Base-by-base conservation (phyloP, 2,888 invertebrate genomes). In the Loripinus fragilis region DNA sequence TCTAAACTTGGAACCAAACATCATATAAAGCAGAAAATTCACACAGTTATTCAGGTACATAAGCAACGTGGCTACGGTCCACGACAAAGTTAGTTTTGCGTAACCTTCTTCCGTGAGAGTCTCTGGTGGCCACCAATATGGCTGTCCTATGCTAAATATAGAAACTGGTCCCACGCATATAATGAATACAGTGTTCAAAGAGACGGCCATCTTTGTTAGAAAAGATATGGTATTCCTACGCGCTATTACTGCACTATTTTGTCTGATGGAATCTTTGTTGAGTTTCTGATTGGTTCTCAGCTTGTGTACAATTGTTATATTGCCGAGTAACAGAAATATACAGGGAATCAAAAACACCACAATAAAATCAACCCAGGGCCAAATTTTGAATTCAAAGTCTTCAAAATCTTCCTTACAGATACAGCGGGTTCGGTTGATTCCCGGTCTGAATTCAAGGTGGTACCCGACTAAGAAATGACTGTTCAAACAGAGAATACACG, bases 21-120 rank as follows among this genome's bases (percentile, higher is more conserved):
- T 35, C 2, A 41, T 64, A 45, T 71, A 71, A 30, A 71, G 23
- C 23, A 71, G 23, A 42, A 71, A 71, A 25, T 71, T 71, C 8
- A 71, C 38, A 25, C 38, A 8, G 52, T 71, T 64, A 45, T 71
- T 71, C n/a, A 41, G 0, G 64, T 71, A 71, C 71, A 71, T 64
- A 0, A 71, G n/a, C 45, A 71, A n/a, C 2, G 48, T 48, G 38
- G 35, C 50, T 17, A 15, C n/a, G 5, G 70, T 70, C 50, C 50
- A 70, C 10, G 45, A 2, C 33, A 70, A 25, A 50, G 10, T 7
- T 20, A 70, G 38, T 12, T 70, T 38, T 30, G 70, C 70, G 2
- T 10, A 12, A 35, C 38, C 35, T 35, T 70, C 52, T 0, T 70
- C 52, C n/a, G 70, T 70, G 28, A 33, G 17, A 2, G 50, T 52